phyloP scores from a whole-genome alignment of 2,797 vertebrate genomes.

The Hephaestus fuliginosus region DNA sequence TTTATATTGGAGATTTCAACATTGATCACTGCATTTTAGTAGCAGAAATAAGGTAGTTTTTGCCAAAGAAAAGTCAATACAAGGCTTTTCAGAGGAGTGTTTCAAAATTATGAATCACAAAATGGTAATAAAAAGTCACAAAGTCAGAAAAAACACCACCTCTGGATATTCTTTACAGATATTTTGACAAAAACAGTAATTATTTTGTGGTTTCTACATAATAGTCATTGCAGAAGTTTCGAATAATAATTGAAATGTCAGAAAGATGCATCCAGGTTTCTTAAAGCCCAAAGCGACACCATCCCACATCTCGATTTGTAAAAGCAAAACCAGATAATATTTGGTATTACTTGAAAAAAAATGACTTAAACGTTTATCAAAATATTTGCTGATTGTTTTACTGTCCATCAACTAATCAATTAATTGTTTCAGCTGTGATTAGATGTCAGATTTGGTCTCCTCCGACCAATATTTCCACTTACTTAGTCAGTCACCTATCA shows the following conservation, averaged over 20 bases:
- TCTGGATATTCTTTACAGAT: background rate
- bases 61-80: background rate
- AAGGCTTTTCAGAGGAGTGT: background rate
- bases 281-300: background rate
- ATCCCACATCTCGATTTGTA: too few species aligned
- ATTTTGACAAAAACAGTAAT: background rate
- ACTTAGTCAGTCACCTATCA: background rate
- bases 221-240: background rate
- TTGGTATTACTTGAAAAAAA: background rate
- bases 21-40: background rate
- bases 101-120: background rate
- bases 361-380: background rate
- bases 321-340: background rate
- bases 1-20: constrained; percentile 33
- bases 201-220: background rate
- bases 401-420: background rate
- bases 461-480: background rate
- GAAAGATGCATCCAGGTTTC: background rate
- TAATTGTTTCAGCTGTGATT: background rate
- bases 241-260: background rate
- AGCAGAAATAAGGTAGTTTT: background rate
- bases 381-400: background rate
- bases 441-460: background rate
- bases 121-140: background rate
- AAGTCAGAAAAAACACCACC: background rate